Conservation (phyloP, 53 echinoderm and acorn worm species). For the Hippasteria phrygiana region DNA sequence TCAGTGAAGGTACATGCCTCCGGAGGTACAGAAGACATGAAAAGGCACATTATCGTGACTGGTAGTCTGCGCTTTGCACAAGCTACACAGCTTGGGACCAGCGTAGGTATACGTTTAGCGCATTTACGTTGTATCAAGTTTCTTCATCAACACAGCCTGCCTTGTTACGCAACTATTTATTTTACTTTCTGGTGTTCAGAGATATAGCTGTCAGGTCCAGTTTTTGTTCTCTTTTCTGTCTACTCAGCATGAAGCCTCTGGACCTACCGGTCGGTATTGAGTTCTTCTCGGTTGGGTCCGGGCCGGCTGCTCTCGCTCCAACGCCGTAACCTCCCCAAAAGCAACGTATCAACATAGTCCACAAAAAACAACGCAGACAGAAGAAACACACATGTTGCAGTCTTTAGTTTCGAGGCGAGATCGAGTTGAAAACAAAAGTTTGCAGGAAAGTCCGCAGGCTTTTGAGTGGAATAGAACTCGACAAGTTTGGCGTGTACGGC, state of each 20-base stretch:
- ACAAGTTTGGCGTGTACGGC: slow-evolving; percentile 31
- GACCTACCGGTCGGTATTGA: slow-evolving; percentile 24
- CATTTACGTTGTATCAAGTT: slow-evolving; percentile 6
- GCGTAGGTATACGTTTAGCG: neutral
- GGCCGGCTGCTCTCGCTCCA: neutral
- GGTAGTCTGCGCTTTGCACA: too few relatives aligned
- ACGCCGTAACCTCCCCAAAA: slow-evolving; percentile 44
- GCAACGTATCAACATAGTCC: slow-evolving; percentile 1
- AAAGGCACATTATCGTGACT: too few relatives aligned
- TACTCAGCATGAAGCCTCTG: slow-evolving; percentile 21
- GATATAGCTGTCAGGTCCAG: neutral
- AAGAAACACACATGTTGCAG: slow-evolving; percentile 57
- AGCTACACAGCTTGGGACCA: too few relatives aligned
- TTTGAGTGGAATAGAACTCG: slow-evolving; percentile 16
- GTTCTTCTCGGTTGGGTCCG: neutral
- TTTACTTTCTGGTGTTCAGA: neutral
- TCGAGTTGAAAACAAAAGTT: neutral
- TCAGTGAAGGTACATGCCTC: too few relatives aligned
- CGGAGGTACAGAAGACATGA: too few relatives aligned
- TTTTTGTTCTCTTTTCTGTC: neutral
- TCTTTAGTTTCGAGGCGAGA: neutral
- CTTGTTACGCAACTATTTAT: slow-evolving; percentile 35
- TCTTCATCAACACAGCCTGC: slow-evolving; percentile 3
- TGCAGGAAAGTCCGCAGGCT: slow-evolving; percentile 18
- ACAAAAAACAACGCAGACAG: slow-evolving; percentile 19